Evolutionary conservation across 2,888 invertebrate genomes (phyloP).

Genomic region (Anorthoa munda): DNA sequence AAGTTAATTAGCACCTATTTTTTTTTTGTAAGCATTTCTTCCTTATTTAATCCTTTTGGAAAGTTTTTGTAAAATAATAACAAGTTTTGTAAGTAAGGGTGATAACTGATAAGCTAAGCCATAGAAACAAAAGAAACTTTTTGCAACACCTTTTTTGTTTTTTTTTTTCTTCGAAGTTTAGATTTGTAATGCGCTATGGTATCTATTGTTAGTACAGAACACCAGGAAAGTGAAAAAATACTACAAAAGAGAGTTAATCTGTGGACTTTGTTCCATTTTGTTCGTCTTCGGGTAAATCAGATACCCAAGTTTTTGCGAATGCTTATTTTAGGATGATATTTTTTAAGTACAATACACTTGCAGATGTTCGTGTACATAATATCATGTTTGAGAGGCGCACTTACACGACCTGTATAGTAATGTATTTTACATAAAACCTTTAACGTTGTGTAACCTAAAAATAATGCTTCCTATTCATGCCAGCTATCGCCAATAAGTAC

Average conservation of each 20-base stretch:
- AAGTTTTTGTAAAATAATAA: background rate
- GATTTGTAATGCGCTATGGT: constrained; percentile 13
- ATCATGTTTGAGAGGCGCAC: background rate
- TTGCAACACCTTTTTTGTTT: background rate
- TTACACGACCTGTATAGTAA: too few relatives aligned
- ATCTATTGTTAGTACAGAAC: constrained; percentile 12
- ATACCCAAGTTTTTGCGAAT: background rate
- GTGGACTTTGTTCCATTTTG: constrained; percentile 12
- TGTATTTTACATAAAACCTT: background rate
- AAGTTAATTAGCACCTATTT: constrained; percentile 4
- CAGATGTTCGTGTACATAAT: background rate
- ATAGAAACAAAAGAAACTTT: constrained; percentile 16
- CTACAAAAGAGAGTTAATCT: constrained; percentile 39
- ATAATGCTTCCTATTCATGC: background rate
- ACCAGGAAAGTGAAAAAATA: constrained; percentile 4
- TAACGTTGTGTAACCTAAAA: background rate
- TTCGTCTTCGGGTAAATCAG: background rate
- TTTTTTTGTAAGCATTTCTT: background rate
- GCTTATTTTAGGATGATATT: background rate
- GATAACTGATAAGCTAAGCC: background rate
- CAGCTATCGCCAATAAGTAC: constrained; percentile 5
- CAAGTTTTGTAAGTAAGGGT: background rate
- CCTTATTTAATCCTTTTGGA: background rate
- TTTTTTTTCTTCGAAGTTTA: constrained; percentile 8
- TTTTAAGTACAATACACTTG: background rate